These are phyloP conservation scores for Archaeoteleia sp. DNA, from an alignment of 2,888 invertebrate species.

Conservation along the genomic window DNA sequence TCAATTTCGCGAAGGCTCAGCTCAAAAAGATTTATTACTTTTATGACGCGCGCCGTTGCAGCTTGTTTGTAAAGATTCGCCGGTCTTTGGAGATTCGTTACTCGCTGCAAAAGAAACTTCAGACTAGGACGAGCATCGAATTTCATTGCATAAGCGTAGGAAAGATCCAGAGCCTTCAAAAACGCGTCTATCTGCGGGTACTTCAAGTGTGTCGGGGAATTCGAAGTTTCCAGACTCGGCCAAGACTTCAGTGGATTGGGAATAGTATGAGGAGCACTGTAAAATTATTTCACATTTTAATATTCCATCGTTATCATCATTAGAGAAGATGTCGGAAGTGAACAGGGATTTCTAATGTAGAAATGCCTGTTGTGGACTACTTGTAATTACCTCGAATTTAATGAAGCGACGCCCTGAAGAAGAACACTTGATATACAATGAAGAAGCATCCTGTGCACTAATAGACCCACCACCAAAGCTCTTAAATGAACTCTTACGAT, in stretches of 20 bases:
- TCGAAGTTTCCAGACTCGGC: conserved; percentile 59
- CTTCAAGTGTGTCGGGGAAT: conserved; percentile 76
- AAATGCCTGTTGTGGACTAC: too few relatives aligned
- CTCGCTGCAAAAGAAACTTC: conserved; percentile 95
- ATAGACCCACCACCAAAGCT: conserved; percentile 89
- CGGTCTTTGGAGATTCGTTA: conserved; percentile 88
- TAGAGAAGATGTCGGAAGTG: too few relatives aligned
- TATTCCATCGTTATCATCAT: too few relatives aligned
- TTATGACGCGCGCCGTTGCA: conserved; percentile 93
- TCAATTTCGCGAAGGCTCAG: conserved; percentile 84
- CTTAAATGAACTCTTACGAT: conserved; percentile 91
- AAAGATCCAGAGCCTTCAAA: conserved; percentile 86
- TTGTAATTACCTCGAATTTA: conserved; percentile 77
- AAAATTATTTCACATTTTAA: too few relatives aligned
- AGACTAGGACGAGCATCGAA: conserved; percentile 94
- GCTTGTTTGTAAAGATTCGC: conserved; percentile 95
- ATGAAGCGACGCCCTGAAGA: conserved; percentile 83
- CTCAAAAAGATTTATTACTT: conserved; percentile 90
- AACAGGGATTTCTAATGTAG: too few relatives aligned
- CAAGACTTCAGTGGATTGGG: conserved; percentile 64
- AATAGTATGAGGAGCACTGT: conserved; percentile 75
- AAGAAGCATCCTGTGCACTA: conserved; percentile 94
- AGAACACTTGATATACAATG: conserved; percentile 93
- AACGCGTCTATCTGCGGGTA: conserved; percentile 82
- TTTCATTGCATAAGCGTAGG: conserved; percentile 87